Conservation (phyloP, 2,113 vertebrate species). For the Ptychochromis oligacanthus region DNA sequence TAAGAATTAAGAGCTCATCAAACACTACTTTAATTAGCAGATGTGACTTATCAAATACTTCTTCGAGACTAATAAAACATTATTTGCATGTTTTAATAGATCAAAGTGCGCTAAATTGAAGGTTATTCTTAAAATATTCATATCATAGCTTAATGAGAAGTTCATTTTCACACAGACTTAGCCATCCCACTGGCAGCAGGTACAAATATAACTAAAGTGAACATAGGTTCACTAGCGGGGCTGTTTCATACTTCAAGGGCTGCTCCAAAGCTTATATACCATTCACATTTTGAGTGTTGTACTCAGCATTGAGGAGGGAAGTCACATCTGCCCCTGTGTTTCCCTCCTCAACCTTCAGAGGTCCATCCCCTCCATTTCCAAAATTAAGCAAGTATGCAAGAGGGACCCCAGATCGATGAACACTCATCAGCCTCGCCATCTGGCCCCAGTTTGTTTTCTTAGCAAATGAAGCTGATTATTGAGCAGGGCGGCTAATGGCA, state of each 20-base stretch:
- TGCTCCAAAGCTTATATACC: constrained; percentile 18
- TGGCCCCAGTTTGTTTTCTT: constrained; percentile 79
- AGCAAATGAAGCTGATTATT: constrained; percentile 81
- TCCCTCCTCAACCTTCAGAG: constrained; percentile 47
- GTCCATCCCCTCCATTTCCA: constrained; percentile 61
- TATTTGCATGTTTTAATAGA: constrained; percentile 42
- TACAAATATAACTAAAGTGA: constrained; percentile 29
- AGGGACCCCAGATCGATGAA: constrained; percentile 79
- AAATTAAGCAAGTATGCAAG: constrained; percentile 64
- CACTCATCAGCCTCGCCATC: constrained; percentile 77
- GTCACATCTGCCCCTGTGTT: constrained; percentile 60
- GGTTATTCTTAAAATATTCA: constrained; percentile 22
- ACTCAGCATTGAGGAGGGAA: constrained; percentile 31
- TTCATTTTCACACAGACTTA: constrained; percentile 16
- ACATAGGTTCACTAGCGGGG: neutral
- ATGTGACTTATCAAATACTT: constrained; percentile 46
- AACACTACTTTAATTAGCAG: constrained; percentile 52
- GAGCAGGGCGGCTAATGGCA: constrained; percentile 70
- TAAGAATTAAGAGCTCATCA: constrained; percentile 48
- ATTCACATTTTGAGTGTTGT: constrained; percentile 35
- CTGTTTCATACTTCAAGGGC: constrained; percentile 23
- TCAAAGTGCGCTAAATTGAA: constrained; percentile 16
- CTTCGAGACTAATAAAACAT: constrained; percentile 44
- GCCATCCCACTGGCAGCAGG: neutral
- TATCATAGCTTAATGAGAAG: constrained; percentile 29